These are phyloP conservation scores for Brachionus rubens DNA, from an alignment of 1,140 invertebrate species.

Conservation along the genomic window DNA sequence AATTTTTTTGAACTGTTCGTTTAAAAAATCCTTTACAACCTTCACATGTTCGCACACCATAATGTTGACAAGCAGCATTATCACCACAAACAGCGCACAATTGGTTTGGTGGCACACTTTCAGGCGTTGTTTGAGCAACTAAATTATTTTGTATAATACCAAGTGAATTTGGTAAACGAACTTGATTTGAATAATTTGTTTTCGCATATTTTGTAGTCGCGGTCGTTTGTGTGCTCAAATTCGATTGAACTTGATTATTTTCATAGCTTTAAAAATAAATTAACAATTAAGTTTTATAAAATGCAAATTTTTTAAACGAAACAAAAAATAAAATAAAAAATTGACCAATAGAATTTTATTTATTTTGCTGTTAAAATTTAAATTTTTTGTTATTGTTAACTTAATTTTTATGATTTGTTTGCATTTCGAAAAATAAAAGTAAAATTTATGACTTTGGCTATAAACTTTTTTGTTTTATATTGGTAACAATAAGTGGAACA, in stretches of 20 bases:
- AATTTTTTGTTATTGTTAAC: not conserved
- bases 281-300: slow-evolving; percentile 20
- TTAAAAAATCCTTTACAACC: slow-evolving; percentile 51
- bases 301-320: not conserved
- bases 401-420: slow-evolving; percentile 31
- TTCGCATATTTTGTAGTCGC: not conserved
- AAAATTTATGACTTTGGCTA: slow-evolving; percentile 24
- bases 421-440: not conserved
- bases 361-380: slow-evolving; percentile 2
- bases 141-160: not conserved
- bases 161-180: slow-evolving; percentile 36
- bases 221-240: not conserved
- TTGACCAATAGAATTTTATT: slow-evolving; percentile 16
- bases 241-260: slow-evolving; percentile 4
- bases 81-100: slow-evolving; percentile 47
- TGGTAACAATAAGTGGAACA: not conserved
- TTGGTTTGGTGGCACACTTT: slow-evolving; percentile 38
- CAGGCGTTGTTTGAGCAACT: not conserved
- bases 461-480: slow-evolving; percentile 5
- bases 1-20: slow-evolving; percentile 94
- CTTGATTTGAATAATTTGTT: slow-evolving; percentile 22
- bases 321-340: not conserved
- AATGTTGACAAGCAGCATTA: slow-evolving; percentile 47
- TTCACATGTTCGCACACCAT: slow-evolving; percentile 48
- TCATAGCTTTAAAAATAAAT: slow-evolving; percentile 29